Evolutionary conservation across 2,888 invertebrate species (phyloP), one percentile per base, ranked within the genome.

Genomic region (Heteropelma amictum): DNA sequence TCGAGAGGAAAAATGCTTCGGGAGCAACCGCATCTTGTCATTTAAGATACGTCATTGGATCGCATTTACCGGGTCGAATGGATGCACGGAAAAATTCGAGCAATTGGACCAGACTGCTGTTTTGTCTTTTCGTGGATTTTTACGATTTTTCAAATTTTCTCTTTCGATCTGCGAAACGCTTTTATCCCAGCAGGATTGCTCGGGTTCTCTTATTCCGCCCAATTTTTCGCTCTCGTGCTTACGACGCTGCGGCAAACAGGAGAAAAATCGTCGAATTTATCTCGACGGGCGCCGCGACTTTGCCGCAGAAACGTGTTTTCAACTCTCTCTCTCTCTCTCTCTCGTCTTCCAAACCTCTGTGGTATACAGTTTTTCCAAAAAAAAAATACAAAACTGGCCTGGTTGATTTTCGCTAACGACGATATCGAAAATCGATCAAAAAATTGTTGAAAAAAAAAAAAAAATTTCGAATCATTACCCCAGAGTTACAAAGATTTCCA

Each of bases 31-130:
- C 49, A 77, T 77, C 74, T 74, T 64, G 68, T 77, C 77, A 72
- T 69, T 74, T 64, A 77, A 68, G 71, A 60, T 74, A 69, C 74
- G n/a, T 26, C 56, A 68, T 74, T 71, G 67, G 74, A 71, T 64
- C 53, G 21, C 42, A 33, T 72, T 69, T 69, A 40, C 38, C 12
- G 30, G 14, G n/a, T n/a, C n/a, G n/a, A 38, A 67, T 56, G 17
- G 40, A 38, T 33, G 47, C 26, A 54, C 40, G 14, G 17, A n/a
- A 51, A 58, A 56, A 38, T 26, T 67, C 35, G 23, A 12, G 7
- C 40, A 3, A 30, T 23, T 10, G 28, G 14, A 26, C 65, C 54
- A 42, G n/a, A 33, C 33, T 21, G 17, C n/a, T n/a, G n/a, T n/a
- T 51, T 12, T 51, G 19, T 53, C 21, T 64, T 28, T n/a, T 40